A percentile compares a stretch with the other conserved stretches of the same genome.
These are phyloP conservation scores for Tursiops truncatus DNA, from an alignment of 2,113 vertebrate genomes.

Conservation along the genomic window DNA sequence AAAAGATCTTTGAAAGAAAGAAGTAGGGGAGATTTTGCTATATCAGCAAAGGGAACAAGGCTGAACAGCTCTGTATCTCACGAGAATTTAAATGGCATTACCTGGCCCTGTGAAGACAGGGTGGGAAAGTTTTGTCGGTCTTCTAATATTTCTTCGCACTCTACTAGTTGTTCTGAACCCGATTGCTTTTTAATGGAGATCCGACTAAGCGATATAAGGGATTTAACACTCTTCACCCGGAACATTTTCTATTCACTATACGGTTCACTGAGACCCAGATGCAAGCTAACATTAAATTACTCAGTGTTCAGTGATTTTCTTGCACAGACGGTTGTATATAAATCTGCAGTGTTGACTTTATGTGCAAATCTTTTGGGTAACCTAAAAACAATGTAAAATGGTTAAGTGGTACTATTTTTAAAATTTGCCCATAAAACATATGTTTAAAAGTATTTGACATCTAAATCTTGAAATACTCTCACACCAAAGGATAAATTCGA, in stretches of 20 bases:
- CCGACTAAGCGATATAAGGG: background rate
- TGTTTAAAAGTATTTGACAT: slow-evolving; percentile 18
- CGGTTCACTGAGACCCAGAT: slow-evolving; percentile 3
- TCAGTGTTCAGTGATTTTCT: background rate
- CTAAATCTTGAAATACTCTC: background rate
- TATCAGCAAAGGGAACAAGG: accelerated
- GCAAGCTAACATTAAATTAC: background rate
- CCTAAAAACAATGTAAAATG: background rate
- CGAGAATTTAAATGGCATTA: background rate
- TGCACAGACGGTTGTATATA: background rate
- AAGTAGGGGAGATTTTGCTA: background rate
- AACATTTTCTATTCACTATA: background rate
- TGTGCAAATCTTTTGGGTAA: background rate
- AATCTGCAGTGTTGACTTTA: background rate
- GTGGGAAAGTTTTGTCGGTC: background rate
- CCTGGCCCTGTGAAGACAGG: background rate
- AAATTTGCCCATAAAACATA: background rate
- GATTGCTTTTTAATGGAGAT: slow-evolving; percentile 32
- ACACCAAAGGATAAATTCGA: background rate
- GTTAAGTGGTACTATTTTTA: background rate
- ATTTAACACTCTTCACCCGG: slow-evolving; percentile 30
- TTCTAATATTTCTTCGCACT: background rate
- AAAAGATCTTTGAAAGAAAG: background rate
- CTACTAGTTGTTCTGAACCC: background rate
- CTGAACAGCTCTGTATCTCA: background rate